Evolutionary conservation across 2,797 vertebrate species (phyloP).

Genomic region (Megaceryle alcyon): DNA sequence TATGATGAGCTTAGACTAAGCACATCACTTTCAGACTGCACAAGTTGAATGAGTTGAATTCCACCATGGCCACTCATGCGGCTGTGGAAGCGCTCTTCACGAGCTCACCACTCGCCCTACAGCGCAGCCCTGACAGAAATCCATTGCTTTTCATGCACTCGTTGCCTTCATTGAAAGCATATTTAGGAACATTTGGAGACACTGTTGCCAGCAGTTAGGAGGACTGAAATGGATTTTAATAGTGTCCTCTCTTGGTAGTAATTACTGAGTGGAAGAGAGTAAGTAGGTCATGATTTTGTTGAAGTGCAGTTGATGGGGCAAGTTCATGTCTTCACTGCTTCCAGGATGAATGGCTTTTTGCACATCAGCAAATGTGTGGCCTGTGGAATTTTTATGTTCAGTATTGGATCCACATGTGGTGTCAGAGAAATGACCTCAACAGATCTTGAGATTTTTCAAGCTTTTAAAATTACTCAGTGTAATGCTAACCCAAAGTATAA

Average conservation of each 20-base stretch:
- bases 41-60: neutral
- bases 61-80: neutral
- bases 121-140: neutral
- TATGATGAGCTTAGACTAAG: neutral
- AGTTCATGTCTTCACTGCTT: neutral
- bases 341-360: conserved; percentile 7
- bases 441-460: conserved; percentile 27
- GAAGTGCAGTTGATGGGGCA: neutral
- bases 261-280: neutral
- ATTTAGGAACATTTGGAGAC: neutral
- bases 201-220: neutral
- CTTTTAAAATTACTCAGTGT: conserved; percentile 19
- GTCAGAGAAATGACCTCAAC: conserved; percentile 11
- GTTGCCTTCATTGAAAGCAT: neutral
- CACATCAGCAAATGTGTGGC: neutral
- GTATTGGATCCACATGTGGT: conserved; percentile 10
- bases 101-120: neutral
- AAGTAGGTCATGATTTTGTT: neutral
- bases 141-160: neutral
- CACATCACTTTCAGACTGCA: neutral
- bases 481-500: conserved; percentile 33
- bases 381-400: neutral
- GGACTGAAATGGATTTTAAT: neutral
- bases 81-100: neutral
- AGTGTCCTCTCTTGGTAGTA: neutral